These are phyloP conservation scores for Ecdyonurus torrentis DNA, from an alignment of 2,888 invertebrate genomes.

Conservation along the genomic window DNA sequence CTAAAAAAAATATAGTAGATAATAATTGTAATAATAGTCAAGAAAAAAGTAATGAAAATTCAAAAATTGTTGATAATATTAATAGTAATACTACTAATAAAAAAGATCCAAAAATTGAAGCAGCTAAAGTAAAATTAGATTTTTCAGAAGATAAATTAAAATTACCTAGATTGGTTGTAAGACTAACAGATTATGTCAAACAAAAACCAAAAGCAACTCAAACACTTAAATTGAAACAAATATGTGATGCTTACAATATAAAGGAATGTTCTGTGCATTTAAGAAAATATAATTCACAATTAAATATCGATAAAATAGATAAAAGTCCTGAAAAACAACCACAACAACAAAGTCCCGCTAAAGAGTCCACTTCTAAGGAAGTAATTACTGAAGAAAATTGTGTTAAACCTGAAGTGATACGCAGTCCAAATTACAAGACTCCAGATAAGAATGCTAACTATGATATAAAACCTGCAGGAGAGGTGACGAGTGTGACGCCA, in stretches of 20 bases:
- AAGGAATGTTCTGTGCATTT: conserved; percentile 24
- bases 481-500: neutral
- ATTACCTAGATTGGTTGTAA: neutral
- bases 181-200: neutral
- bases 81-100: neutral
- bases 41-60: neutral
- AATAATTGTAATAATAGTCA: neutral
- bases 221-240: neutral
- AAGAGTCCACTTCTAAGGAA: neutral
- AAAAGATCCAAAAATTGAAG: conserved; percentile 1
- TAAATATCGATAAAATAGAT: conserved; percentile 21
- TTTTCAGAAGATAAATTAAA: neutral
- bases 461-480: neutral
- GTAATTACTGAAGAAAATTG: neutral
- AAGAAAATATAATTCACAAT: conserved; percentile 18
- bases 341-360: neutral
- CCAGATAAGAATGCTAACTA: neutral
- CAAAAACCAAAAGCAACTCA: conserved; percentile 1
- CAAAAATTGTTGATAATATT: neutral
- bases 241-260: conserved; percentile 17
- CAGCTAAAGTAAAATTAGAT: neutral
- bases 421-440: neutral
- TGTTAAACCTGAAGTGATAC: neutral
- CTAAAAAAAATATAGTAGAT: neutral
- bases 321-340: conserved; percentile 5